Conservation (phyloP, 2,113 vertebrate species). For the Ranitomeya variabilis region DNA sequence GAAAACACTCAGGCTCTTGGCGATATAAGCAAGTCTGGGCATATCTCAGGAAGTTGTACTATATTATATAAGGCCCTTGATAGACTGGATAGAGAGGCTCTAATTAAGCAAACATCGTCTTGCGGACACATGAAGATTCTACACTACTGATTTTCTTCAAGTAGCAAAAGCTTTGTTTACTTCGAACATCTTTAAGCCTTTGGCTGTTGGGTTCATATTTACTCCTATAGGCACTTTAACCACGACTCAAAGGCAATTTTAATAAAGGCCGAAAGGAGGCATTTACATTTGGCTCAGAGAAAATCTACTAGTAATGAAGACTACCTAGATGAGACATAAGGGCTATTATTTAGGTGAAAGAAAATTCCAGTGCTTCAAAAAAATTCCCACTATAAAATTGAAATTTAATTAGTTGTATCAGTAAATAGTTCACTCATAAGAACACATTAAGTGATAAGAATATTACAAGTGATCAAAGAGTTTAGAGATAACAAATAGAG, state of each 20-base stretch:
- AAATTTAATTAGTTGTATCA: no score
- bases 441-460: no score
- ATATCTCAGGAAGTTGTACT: background rate
- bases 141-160: background rate
- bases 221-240: background rate
- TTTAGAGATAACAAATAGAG: no score
- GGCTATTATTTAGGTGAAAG: no score
- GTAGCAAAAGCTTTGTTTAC: background rate
- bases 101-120: background rate
- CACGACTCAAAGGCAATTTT: background rate
- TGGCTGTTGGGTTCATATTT: background rate
- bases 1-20: conserved; percentile 25
- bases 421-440: no score
- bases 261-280: background rate
- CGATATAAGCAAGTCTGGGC: conserved; percentile 1
- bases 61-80: background rate
- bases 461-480: no score
- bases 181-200: background rate
- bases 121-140: no score
- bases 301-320: background rate
- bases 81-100: background rate
- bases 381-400: no score
- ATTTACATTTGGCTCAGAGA: background rate
- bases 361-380: no score
- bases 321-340: background rate